A percentile compares a stretch with the other conserved stretches of the same genome.
Evolutionary conservation across 2,888 invertebrate species (phyloP).

Genomic region (Protophormia terraenovae): DNA sequence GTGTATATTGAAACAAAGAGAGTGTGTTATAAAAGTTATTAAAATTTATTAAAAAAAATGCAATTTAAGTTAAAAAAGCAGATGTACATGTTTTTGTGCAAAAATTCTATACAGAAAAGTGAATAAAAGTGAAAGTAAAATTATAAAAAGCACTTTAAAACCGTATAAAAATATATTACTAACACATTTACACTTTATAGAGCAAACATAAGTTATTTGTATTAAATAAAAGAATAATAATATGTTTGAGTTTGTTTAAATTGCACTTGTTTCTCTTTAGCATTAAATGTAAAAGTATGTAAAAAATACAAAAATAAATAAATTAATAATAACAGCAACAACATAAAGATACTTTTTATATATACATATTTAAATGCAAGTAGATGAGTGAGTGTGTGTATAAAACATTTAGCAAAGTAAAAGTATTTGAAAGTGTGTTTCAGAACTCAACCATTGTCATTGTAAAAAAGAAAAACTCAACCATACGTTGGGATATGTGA

Average conservation of each 20-base stretch:
- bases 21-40: slow-evolving; percentile 7
- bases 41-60: slow-evolving; percentile 28
- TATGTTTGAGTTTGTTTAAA: slow-evolving; percentile 1
- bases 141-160: not conserved
- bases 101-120: slow-evolving; percentile 9
- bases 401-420: not conserved
- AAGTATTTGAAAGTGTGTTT: not conserved
- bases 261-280: slow-evolving; percentile 33
- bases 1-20: no score
- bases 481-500: not conserved
- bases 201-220: not conserved
- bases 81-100: not conserved
- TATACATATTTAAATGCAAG: not conserved
- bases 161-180: not conserved
- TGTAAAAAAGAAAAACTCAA: not conserved
- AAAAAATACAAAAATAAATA: not conserved
- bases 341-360: not conserved
- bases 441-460: slow-evolving; percentile 1
- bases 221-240: not conserved
- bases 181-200: not conserved
- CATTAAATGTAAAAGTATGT: not conserved
- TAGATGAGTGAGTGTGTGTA: not conserved
- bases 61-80: not conserved
- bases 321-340: slow-evolving; percentile 34
- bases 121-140: not conserved